Conservation (phyloP, 2,113 vertebrate genomes). For the Etheostoma cragini region DNA sequence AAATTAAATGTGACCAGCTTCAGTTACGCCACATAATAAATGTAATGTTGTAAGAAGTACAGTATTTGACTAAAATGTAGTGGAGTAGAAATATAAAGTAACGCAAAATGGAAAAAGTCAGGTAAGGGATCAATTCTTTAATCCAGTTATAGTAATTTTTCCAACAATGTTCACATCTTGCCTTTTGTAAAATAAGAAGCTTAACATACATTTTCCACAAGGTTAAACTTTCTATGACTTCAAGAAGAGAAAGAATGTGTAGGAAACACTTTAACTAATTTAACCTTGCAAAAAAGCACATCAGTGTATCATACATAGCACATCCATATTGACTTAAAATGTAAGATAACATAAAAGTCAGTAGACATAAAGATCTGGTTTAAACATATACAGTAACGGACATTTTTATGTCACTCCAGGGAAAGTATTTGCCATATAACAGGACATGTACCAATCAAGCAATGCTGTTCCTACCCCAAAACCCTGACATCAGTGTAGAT, state of each 20-base stretch:
- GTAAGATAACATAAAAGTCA: not conserved
- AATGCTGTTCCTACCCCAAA: not conserved
- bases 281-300: not conserved
- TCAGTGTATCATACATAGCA: not conserved
- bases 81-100: no score
- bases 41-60: no score
- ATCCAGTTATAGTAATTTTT: not conserved
- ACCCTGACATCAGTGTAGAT: constrained; percentile 11
- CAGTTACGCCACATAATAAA: no score
- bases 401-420: not conserved
- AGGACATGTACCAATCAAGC: not conserved
- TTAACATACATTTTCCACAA: not conserved
- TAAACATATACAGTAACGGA: not conserved
- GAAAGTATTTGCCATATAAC: not conserved
- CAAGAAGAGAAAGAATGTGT: not conserved
- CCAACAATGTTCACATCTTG: not conserved
- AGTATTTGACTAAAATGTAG: no score
- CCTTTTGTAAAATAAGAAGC: not conserved
- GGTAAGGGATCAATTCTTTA: not conserved
- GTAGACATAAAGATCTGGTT: not conserved
- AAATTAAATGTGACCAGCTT: no score
- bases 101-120: no score
- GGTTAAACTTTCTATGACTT: not conserved
- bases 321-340: not conserved
- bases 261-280: not conserved